Conservation (phyloP, 2,797 vertebrate species). For the Coendou prehensilis region DNA sequence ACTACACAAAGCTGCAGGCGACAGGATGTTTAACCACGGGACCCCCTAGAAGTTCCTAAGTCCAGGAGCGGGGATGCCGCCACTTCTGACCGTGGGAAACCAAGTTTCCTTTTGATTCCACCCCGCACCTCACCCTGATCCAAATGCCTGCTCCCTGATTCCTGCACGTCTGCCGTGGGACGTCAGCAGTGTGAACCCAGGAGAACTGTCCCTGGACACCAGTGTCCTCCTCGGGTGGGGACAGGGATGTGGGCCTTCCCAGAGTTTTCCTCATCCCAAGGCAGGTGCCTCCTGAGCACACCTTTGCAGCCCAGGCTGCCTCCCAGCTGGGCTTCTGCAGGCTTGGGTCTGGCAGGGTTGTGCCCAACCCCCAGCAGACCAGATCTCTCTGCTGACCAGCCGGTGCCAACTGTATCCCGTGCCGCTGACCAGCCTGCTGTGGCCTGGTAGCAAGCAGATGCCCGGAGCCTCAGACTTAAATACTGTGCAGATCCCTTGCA, state of each 20-base stretch:
- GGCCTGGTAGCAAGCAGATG: background rate
- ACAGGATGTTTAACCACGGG: background rate
- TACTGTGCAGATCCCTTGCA: background rate
- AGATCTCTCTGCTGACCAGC: background rate
- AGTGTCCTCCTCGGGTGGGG: too few species aligned
- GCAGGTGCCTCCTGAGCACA: too few species aligned
- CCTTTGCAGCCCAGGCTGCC: background rate
- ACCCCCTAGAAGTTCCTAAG: too few species aligned
- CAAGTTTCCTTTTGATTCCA: background rate
- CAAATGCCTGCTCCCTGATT: rapidly evolving
- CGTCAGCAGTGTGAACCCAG: background rate
- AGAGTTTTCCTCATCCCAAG: background rate
- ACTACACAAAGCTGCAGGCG: background rate
- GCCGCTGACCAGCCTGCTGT: background rate
- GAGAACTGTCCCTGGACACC: background rate
- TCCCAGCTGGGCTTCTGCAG: rapidly evolving
- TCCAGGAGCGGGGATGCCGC: background rate
- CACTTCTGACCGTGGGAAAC: background rate
- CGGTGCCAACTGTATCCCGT: background rate
- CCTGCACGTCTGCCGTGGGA: too few species aligned
- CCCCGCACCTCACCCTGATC: rapidly evolving
- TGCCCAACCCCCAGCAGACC: background rate
- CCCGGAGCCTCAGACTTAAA: background rate
- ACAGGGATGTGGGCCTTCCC: background rate
- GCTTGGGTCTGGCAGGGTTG: rapidly evolving